Evolutionary conservation across 2,113 vertebrate species (phyloP).

Genomic region (Climacteris rufus): DNA sequence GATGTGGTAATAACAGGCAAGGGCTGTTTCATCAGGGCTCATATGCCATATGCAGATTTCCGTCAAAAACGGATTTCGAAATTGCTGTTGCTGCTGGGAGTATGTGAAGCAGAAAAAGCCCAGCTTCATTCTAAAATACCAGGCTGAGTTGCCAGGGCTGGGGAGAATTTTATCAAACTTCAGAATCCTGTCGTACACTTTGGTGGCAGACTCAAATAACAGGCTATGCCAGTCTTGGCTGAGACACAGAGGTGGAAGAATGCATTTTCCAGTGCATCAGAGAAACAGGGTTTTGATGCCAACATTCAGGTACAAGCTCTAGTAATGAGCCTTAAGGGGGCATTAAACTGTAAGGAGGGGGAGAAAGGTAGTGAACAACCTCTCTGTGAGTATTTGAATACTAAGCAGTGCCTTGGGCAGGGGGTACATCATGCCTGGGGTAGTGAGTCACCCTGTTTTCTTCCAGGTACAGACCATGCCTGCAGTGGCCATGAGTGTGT

Average conservation of each 20-base stretch:
- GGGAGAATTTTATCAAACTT: background rate
- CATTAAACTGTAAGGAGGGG: background rate
- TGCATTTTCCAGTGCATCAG: background rate
- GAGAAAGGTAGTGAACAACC: background rate
- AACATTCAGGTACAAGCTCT: background rate
- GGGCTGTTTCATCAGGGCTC: background rate
- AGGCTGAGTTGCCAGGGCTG: background rate
- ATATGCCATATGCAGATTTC: background rate
- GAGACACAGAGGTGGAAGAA: background rate
- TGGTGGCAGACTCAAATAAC: background rate
- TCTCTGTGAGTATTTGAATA: background rate
- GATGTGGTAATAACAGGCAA: background rate
- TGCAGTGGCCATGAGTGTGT: fast-evolving
- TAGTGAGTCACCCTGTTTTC: background rate
- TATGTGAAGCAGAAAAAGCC: background rate
- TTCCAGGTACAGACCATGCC: background rate
- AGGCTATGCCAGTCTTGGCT: background rate
- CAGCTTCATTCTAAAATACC: background rate
- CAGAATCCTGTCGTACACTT: background rate
- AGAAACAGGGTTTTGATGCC: background rate
- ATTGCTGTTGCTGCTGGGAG: background rate
- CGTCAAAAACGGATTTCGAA: background rate
- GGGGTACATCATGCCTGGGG: background rate
- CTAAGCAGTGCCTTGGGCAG: background rate
- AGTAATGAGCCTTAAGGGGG: background rate